Evolutionary conservation across 1,140 invertebrate species (phyloP).

Genomic region (Trichoplusia ni): DNA sequence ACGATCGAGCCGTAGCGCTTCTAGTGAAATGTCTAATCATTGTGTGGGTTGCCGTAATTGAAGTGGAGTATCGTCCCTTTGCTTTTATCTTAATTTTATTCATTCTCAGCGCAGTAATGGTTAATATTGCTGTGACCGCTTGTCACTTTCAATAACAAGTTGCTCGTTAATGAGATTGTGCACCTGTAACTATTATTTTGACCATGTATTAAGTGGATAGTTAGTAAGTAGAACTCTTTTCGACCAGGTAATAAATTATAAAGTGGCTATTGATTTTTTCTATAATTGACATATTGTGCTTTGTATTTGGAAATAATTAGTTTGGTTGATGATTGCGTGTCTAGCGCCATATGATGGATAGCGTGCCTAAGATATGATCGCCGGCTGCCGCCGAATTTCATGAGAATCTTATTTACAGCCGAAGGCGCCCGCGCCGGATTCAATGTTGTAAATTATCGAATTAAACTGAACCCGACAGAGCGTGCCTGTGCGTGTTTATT

Average conservation of each 20-base stretch:
- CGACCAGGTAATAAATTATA: not conserved
- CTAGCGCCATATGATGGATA: slow-evolving; percentile 63
- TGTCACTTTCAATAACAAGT: slow-evolving; percentile 73
- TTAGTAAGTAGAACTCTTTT: slow-evolving; percentile 22
- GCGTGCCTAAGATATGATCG: slow-evolving; percentile 66
- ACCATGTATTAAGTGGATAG: slow-evolving; percentile 16
- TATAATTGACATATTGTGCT: slow-evolving; percentile 54
- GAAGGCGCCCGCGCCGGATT: slow-evolving; percentile 46
- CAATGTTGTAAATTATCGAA: slow-evolving; percentile 68
- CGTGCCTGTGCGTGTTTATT: slow-evolving; percentile 71
- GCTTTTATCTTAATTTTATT: slow-evolving; percentile 79
- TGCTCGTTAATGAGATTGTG: slow-evolving; percentile 50
- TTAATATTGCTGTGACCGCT: slow-evolving; percentile 75
- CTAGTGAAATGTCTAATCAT: slow-evolving; percentile 75
- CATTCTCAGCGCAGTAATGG: slow-evolving; percentile 61
- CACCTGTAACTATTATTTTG: slow-evolving; percentile 51
- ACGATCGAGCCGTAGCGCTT: slow-evolving; percentile 50
- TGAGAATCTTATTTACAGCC: slow-evolving; percentile 66
- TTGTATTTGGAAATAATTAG: slow-evolving; percentile 58
- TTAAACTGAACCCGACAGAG: slow-evolving; percentile 58
- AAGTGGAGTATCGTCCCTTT: slow-evolving; percentile 65
- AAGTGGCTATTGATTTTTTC: not conserved
- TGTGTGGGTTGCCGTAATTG: slow-evolving; percentile 76
- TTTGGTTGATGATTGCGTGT: slow-evolving; percentile 57
- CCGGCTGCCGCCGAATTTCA: slow-evolving; percentile 63